Percentiles rank a stretch among this genome's conserved stretches.
Conservation (phyloP, 2,113 vertebrate genomes). For the Diadophis punctatus region DNA sequence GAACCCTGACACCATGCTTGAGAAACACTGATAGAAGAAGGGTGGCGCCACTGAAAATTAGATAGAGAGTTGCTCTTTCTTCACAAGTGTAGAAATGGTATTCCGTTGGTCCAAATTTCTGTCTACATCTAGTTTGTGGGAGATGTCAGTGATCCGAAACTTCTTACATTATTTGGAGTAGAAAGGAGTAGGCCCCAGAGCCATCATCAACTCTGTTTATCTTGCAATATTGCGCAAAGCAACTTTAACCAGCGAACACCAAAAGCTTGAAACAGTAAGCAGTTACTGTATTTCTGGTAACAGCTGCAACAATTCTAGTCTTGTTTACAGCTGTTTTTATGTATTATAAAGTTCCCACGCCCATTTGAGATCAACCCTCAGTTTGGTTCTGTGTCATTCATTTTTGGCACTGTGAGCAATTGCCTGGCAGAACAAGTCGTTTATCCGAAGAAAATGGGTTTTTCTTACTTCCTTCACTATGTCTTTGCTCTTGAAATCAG, state of each 20-base stretch:
- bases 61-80: neutral
- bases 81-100: neutral
- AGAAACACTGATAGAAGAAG: neutral
- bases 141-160: neutral
- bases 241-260: neutral
- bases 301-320: slow-evolving; percentile 36
- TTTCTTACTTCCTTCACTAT: rapidly evolving
- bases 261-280: neutral
- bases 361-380: neutral
- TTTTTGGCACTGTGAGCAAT: neutral
- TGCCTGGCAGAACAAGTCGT: neutral
- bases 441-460: rapidly evolving
- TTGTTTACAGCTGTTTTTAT: slow-evolving; percentile 28
- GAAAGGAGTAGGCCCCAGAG: slow-evolving; percentile 23
- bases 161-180: neutral
- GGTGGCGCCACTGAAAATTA: neutral
- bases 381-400: neutral
- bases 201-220: slow-evolving; percentile 60
- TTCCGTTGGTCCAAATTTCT: neutral
- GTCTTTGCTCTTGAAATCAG: rapidly evolving
- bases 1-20: neutral
- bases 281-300: neutral
- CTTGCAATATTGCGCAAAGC: slow-evolving; percentile 25
- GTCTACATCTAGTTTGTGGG: slow-evolving; percentile 38
- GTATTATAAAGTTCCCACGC: neutral